Base-by-base conservation (phyloP, 1,140 invertebrate species). In the Papilio dardanus region DNA sequence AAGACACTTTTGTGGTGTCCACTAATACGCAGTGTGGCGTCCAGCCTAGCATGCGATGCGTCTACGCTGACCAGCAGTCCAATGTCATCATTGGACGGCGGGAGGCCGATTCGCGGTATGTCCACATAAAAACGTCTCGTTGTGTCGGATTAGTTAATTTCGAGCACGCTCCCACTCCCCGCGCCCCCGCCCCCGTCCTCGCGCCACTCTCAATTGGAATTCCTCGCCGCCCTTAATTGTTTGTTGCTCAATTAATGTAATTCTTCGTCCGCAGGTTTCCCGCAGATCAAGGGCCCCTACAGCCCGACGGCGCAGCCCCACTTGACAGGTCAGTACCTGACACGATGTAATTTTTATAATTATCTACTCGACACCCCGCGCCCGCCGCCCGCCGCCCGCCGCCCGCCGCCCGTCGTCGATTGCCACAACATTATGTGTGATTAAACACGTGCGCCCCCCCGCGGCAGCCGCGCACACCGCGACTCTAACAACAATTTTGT, bases 261-360 rank as follows among this genome's bases (percentile, higher is more conserved):
- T 83, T 82, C 76, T 89, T 87, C 82, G 80, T 86, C 80, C 76
- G 82, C 91, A 93, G 91, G 91, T 46, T 93, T 93, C 88, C 91
- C 91, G 84, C 91, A 93, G 80, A 93, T 93, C 86, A 93, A 93
- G 86, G 90, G 90, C 24, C 91, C 91, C 62, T 93, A 93, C 89
- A 93, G 91, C 76, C 91, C 89, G 62, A 82, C 81, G 33, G 82
- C 87, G 76, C 90, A 91, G 85, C 86, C 88, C 58, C 91, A 93
- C 71, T 89, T 93, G 75, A 86, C 88, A 82, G 91, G 91, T 93
- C 75, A 85, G 86, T 88, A 40, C 12, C 21, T 71, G 37, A 40
- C 65, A 74, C 54, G 50, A 58, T 58, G 75, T 79, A 68, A 71
- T 76, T 79, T 76, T 67, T 66, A 33, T 81, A 74, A 71, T 58